Base-by-base conservation (phyloP, 2,888 invertebrate species). In the Deilephila porcellus region DNA sequence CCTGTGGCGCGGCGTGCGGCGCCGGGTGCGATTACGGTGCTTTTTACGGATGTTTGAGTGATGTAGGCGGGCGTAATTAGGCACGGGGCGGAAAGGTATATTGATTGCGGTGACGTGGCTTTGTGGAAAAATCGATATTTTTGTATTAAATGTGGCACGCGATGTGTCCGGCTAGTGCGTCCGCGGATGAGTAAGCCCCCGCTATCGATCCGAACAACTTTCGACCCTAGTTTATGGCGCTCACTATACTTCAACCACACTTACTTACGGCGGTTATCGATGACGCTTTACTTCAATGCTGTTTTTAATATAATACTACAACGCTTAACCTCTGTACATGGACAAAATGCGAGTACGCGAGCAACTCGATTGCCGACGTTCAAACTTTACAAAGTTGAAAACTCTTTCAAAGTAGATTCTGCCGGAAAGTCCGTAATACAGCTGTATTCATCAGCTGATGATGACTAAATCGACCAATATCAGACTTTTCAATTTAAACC, bases 41-140 rank as follows among this genome's bases (percentile, higher is more conserved):
- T 91, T 92, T 92, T 91, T 89, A 92, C 89, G 89, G 89, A 89
- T 91, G 90, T 91, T 67, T 91, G 92, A 91, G 91, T 91, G 90
- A 93, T 93, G 92, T 93, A 89, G 93, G 92, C 90, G 93, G 91
- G 91, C 91, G 91, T 94, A 94, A 94, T 94, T 94, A 94, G 93
- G 91, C 91, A 91, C 85, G 90, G 91, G 92, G 92, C 92, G 93
- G 93, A 93, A 93, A 93, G 93, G 92, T 92, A 93, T 93, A 94
- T 94, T 93, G 94, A 94, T 94, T 94, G 93, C 91, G 94, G 93
- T 93, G 93, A 93, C 93, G 94, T 87, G 91, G 93, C 91, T 92
- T 91, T 91, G 92, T 91, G 89, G 90, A 91, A 91, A 91, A 91
- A 93, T 94, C 94, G 93, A 94, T 94, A 93, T 93, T 93, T 93